Percentiles rank a stretch among this genome's conserved stretches.
Evolutionary conservation across 2,113 vertebrate species (phyloP).

Genomic region (Oncorhynchus keta): DNA sequence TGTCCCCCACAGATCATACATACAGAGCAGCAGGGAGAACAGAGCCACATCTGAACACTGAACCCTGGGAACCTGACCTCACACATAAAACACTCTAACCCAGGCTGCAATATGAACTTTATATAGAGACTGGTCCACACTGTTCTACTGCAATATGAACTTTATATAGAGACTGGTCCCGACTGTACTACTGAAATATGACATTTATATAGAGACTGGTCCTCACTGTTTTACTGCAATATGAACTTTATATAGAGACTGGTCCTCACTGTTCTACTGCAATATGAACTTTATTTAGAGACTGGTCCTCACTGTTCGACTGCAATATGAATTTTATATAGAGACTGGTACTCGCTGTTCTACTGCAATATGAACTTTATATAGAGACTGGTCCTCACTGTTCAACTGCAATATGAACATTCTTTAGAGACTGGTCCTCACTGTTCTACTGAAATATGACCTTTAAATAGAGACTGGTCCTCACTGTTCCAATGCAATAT

Average conservation of each 20-base stretch:
- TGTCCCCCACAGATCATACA: constrained; percentile 35
- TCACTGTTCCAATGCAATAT: not conserved
- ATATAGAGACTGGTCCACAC: not conserved
- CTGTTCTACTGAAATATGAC: not conserved
- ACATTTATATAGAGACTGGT: too few relatives aligned
- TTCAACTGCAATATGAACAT: not conserved
- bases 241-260: too few relatives aligned
- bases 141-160: too few relatives aligned
- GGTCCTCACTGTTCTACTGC: not conserved
- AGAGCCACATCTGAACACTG: constrained; percentile 27
- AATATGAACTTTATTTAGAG: too few relatives aligned
- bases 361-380: not conserved
- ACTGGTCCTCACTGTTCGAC: not conserved
- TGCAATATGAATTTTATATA: not conserved
- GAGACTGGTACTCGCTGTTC: too few relatives aligned
- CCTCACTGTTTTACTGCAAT: not conserved
- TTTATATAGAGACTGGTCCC: too few relatives aligned
- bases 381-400: not conserved
- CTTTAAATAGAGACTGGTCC: too few relatives aligned
- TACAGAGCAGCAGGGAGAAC: constrained; percentile 12
- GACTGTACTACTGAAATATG: not conserved
- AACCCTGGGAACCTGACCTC: constrained; percentile 70
- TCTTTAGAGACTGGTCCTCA: not conserved
- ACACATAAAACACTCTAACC: constrained; percentile 51
- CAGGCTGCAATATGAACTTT: not conserved